Conservation (phyloP, 2,797 vertebrate species). For the Paguma larvata region DNA sequence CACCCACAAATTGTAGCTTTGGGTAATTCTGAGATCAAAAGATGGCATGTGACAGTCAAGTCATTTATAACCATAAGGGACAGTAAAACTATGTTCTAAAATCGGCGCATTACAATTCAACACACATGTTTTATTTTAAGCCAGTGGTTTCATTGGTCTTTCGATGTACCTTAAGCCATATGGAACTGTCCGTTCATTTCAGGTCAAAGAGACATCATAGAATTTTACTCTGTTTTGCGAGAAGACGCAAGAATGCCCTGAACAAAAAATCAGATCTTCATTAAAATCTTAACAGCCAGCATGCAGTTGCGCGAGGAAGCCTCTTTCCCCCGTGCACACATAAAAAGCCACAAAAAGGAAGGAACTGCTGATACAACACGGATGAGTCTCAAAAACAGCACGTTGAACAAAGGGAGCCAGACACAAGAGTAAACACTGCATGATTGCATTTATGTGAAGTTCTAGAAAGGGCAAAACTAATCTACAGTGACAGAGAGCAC, state of each 20-base stretch:
- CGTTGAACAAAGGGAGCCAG: not conserved
- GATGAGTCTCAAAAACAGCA: not conserved
- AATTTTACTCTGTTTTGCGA: conserved; percentile 10
- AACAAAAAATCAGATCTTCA: not conserved
- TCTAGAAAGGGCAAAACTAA: conserved; percentile 23
- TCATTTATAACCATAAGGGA: conserved; percentile 4
- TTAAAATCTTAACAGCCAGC: not conserved
- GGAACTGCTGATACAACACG: not conserved
- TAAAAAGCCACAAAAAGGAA: not conserved
- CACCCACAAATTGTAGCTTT: not conserved
- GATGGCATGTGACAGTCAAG: not conserved
- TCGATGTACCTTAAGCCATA: not conserved
- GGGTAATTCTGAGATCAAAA: not conserved
- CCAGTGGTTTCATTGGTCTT: not conserved
- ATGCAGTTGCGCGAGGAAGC: not conserved
- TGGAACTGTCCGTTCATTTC: conserved; percentile 22
- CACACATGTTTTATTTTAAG: not conserved
- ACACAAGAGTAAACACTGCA: not conserved
- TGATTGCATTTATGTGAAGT: not conserved
- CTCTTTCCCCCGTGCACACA: not conserved
- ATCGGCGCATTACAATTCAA: not conserved
- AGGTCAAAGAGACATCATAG: not conserved
- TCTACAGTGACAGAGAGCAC: not conserved
- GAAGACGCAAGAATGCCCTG: not conserved
- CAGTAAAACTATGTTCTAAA: not conserved